Base-by-base conservation (phyloP, 2,888 invertebrate genomes). In the Himalopsyche japonica region DNA sequence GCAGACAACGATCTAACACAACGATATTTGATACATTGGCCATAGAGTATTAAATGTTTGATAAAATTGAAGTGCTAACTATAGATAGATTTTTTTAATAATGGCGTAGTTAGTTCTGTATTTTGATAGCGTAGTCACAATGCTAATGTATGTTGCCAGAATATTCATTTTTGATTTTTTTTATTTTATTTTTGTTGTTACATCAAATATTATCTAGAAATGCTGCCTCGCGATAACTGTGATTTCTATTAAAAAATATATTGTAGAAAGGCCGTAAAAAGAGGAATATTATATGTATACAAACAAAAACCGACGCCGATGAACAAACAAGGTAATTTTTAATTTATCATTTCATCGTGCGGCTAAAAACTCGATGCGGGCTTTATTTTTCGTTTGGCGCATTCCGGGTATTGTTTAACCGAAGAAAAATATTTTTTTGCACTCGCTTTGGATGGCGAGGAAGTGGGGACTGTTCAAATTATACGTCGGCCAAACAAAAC, bases 301-400 rank as follows among this genome's bases (percentile, higher is more conserved):
- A 30, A 27, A 70, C 70, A 77, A 77, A 77, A 77, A 43, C 77
- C 34, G 20, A 43, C 77, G 43, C 77, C 77, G 34, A 77, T 43
- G 37, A 37, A 77, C 77, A 77, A 77, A 34, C 77, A 77, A 77
- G 77, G 80, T 82, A 85, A 85, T 85, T 85, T 85, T 85, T 85
- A 85, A 85, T 85, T 82, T 85, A 85, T 85, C 82, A 85, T 85
- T 85, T 80, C 82, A 80, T 80, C 79, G 82, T 57, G 76, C 79
- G 37, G 76, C 37, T 70, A 82, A 82, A 82, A 79, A 49, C 76
- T 82, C 79, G 77, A 81, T 84, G 78, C 79, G 78, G 79, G 78
- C 78, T 48, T 82, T 64, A 37, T 82, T 82, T 82, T 76, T 43
- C 20, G 47, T 30, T 34, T 48, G 57, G 64, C 80, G 83, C 80